Evolutionary conservation across 2,113 vertebrate genomes (phyloP).

Genomic region (Ammodytes dubius): DNA sequence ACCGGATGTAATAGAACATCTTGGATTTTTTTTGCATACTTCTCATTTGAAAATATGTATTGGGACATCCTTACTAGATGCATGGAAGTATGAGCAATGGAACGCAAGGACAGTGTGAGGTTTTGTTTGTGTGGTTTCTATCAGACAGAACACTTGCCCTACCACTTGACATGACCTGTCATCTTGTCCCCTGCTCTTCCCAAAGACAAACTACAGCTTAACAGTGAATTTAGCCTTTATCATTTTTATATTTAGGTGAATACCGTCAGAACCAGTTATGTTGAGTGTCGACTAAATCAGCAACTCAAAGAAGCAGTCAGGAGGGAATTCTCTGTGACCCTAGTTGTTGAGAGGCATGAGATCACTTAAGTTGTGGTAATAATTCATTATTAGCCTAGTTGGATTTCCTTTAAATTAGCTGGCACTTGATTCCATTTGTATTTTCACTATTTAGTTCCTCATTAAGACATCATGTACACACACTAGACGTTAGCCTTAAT

Average conservation of each 20-base stretch:
- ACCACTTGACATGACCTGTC: neutral
- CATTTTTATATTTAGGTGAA: neutral
- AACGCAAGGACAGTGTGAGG: neutral
- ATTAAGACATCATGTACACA: conserved; percentile 6
- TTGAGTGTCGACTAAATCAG: neutral
- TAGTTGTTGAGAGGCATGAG: neutral
- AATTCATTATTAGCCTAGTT: neutral
- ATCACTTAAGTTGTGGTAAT: neutral
- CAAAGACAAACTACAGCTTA: neutral
- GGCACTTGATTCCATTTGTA: neutral
- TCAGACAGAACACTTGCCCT: neutral
- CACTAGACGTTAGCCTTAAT: neutral
- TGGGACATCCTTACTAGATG: too few species aligned
- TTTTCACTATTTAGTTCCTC: neutral
- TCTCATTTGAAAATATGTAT: too few species aligned
- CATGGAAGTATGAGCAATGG: too few species aligned
- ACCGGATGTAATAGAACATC: neutral
- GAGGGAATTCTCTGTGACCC: neutral
- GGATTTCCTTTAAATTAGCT: neutral
- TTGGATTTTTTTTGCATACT: too few species aligned
- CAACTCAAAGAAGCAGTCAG: neutral
- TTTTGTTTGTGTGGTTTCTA: conserved; percentile 36
- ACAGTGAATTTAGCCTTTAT: neutral
- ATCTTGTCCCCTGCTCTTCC: neutral
- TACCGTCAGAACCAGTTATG: neutral